Conservation (phyloP, 1,140 invertebrate species). For the Heliconius hermathena region DNA sequence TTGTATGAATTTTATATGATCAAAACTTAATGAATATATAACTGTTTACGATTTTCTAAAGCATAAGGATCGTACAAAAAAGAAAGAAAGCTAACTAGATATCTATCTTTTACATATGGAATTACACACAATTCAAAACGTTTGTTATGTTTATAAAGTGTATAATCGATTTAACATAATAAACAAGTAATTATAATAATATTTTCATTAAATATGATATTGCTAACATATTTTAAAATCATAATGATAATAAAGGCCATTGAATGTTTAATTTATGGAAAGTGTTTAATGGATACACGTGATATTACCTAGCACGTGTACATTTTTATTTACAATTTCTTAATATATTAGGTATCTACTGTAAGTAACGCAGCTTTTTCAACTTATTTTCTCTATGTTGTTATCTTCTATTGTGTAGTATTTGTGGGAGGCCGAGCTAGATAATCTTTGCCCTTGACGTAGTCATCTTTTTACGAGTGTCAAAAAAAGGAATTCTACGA, state of each 20-base stretch:
- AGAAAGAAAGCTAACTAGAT: not conserved
- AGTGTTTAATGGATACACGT: constrained; percentile 20
- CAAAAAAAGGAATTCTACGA: too few species aligned
- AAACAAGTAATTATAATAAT: constrained; percentile 5
- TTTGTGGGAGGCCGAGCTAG: too few species aligned
- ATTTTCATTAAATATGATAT: constrained; percentile 6
- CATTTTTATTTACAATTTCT: too few species aligned
- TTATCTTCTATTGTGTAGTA: too few species aligned
- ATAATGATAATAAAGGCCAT: constrained; percentile 1
- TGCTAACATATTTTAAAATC: constrained; percentile 24
- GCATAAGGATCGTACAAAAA: not conserved
- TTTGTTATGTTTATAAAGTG: not conserved
- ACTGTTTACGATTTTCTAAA: too few species aligned
- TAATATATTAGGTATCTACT: too few species aligned
- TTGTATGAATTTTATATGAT: not conserved
- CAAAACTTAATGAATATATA: too few species aligned
- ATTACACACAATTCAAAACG: not conserved
- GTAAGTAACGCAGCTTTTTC: too few species aligned
- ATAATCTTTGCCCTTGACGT: too few species aligned
- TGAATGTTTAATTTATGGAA: constrained; percentile 27
- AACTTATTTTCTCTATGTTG: too few species aligned
- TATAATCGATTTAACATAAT: constrained; percentile 7
- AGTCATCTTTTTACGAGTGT: too few species aligned
- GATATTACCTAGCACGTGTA: constrained; percentile 11
- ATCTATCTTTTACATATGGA: not conserved